phyloP scores from a whole-genome alignment of 2,888 invertebrate species.

The Sycophila texana region DNA sequence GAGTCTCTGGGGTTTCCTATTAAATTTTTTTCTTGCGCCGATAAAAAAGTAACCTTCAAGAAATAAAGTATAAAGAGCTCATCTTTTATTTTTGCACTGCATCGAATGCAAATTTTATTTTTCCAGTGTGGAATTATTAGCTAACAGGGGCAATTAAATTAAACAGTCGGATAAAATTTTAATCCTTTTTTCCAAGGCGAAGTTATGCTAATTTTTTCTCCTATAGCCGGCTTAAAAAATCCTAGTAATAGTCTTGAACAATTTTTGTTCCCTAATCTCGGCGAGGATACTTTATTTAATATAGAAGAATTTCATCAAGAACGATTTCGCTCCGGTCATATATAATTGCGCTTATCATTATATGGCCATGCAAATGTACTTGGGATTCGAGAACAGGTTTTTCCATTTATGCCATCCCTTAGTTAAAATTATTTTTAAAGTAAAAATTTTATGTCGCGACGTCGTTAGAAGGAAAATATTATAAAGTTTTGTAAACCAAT shows the following conservation, averaged over 20 bases:
- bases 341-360: slow-evolving; percentile 45
- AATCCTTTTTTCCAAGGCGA: too few relatives aligned
- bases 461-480: slow-evolving; percentile 20
- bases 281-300: slow-evolving; percentile 26
- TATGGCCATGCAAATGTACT: neutral
- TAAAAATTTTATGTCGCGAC: neutral
- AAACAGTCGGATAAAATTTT: too few relatives aligned
- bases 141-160: too few relatives aligned
- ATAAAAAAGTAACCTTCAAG: too few relatives aligned
- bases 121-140: too few relatives aligned
- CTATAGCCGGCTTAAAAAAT: neutral
- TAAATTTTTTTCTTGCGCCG: too few relatives aligned
- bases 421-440: slow-evolving; percentile 41
- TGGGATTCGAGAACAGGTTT: slow-evolving; percentile 35
- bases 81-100: too few relatives aligned
- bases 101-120: too few relatives aligned
- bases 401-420: slow-evolving; percentile 36
- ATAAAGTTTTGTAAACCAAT: neutral
- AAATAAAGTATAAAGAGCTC: too few relatives aligned
- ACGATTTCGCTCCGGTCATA: slow-evolving; percentile 23
- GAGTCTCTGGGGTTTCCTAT: too few relatives aligned
- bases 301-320: slow-evolving; percentile 21
- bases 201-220: too few relatives aligned
- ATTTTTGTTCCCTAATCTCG: slow-evolving; percentile 1
- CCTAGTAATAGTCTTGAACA: neutral